Evolutionary conservation across 2,797 vertebrate species (phyloP).

Genomic region (Podarcis lilfordi): DNA sequence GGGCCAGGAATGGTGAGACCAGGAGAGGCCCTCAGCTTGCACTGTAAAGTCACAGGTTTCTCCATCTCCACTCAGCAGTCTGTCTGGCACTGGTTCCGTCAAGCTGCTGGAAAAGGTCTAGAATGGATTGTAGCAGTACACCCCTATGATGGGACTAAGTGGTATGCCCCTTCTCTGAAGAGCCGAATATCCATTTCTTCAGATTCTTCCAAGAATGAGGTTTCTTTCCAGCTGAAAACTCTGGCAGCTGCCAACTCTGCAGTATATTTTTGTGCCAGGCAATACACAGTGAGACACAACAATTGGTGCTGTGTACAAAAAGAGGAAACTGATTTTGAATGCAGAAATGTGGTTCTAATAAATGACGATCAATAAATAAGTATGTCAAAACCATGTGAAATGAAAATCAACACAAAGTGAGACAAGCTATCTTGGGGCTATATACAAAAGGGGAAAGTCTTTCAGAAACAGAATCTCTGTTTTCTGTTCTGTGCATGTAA

Average conservation of each 20-base stretch:
- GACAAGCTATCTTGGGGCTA: neutral
- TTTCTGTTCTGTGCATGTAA: too few relatives aligned
- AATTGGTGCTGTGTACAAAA: too few relatives aligned
- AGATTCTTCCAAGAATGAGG: neutral
- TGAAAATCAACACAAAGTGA: too few relatives aligned
- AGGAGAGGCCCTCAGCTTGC: neutral
- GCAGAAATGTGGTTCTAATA: too few relatives aligned
- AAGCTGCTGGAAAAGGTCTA: neutral
- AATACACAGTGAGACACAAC: neutral
- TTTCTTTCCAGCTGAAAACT: neutral
- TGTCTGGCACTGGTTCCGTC: neutral
- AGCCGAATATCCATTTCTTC: neutral
- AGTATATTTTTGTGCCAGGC: neutral
- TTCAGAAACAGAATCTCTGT: too few relatives aligned
- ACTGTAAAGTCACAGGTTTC: conserved; percentile 14
- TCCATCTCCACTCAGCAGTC: neutral
- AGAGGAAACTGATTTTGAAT: too few relatives aligned
- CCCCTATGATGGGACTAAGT: rapidly evolving
- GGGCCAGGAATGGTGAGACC: neutral
- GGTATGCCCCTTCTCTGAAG: neutral
- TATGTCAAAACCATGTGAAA: too few relatives aligned
- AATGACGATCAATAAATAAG: too few relatives aligned
- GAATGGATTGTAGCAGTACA: neutral
- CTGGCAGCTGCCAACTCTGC: neutral
- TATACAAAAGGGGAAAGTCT: neutral